A percentile compares a stretch with the other conserved stretches of the same genome.
phyloP scores from a whole-genome alignment of 2,797 vertebrate species.

The Acestrorhynchus altus region DNA sequence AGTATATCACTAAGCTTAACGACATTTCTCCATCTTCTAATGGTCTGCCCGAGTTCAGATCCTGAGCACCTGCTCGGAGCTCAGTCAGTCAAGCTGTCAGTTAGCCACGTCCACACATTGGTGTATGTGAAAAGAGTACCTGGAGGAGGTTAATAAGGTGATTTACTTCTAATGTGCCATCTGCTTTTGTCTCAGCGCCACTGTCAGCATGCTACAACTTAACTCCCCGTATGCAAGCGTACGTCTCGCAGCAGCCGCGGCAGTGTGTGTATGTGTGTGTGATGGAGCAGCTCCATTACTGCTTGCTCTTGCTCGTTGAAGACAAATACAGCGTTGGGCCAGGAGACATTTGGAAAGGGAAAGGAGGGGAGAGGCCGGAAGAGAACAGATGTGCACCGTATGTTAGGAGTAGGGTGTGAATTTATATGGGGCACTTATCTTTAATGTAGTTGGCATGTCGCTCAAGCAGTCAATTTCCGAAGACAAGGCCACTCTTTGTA shows the following conservation, averaged over 20 bases:
- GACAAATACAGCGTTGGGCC: conserved; percentile 18
- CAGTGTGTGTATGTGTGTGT: not conserved
- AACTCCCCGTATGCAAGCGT: conserved; percentile 48
- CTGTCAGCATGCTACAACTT: conserved; percentile 51
- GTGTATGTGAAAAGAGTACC: conserved; percentile 39
- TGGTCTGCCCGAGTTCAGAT: conserved; percentile 15
- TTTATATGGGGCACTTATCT: conserved; percentile 70
- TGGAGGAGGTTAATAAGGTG: conserved; percentile 60
- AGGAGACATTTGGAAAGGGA: conserved; percentile 8
- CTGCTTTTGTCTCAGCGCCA: conserved; percentile 61
- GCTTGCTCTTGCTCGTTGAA: conserved; percentile 10
- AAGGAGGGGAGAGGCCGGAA: conserved; percentile 41
- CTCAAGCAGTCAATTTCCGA: conserved; percentile 76
- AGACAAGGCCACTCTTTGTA: conserved; percentile 78
- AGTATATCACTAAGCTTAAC: conserved; percentile 24
- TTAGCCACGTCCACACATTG: conserved; percentile 30
- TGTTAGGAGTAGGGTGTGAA: conserved; percentile 55
- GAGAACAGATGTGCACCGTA: conserved; percentile 49
- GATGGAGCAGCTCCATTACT: conserved; percentile 20
- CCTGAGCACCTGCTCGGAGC: conserved; percentile 33
- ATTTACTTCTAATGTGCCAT: conserved; percentile 64
- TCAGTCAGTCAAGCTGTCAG: conserved; percentile 56
- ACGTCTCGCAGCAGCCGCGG: conserved; percentile 27
- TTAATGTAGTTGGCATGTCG: conserved; percentile 75
- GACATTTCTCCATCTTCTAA: conserved; percentile 19